Evolutionary conservation across 2,888 invertebrate species (phyloP), one percentile per base, ranked within the genome.

Genomic region (Linnaemya tessellans): DNA sequence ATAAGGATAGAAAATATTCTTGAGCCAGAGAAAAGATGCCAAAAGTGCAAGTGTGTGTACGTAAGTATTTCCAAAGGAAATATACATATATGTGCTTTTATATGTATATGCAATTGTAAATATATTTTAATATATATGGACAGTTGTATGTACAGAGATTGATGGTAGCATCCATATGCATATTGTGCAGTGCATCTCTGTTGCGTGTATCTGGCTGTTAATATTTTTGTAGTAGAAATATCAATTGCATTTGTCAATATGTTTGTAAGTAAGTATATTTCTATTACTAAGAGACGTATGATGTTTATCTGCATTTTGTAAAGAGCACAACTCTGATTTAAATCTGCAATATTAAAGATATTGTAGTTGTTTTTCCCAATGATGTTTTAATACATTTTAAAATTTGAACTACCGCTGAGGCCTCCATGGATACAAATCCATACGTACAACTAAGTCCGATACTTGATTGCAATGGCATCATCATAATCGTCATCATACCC

Each of bases 261-360:
- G 38, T 73, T 38, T 78, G 30, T 68, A 41, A 56, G n/a, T 46
- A 25, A 11, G 22, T 43, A 43, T 43, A 58, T 49, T 35, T 73
- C 30, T 56, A 22, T 77, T 77, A 56, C 46, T 18, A 18, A 22
- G 5, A 38, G 25, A 51, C 15, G 30, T 13, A 62, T 60, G 25
- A 62, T 60, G 25, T 20, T 35, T 60, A 60, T 81, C 35, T 81
- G 68, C 22, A 68, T 54, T 58, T 75, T 70, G 30, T 51, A 54
- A 51, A 58, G 22, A 71, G 35, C 30, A 46, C 22, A 74, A 81
- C 51, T 75, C 80, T 84, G 84, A 87, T 86, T 87, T 84, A 86
- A 87, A 86, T 86, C 87, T 87, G 64, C 25, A 68, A 54, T 58
- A 43, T 22, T 56, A 58, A 70, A 56, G 60, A 54, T 22, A 56